Evolutionary conservation across 2,113 vertebrate genomes (phyloP).

Genomic region (Vireo altiloquus): DNA sequence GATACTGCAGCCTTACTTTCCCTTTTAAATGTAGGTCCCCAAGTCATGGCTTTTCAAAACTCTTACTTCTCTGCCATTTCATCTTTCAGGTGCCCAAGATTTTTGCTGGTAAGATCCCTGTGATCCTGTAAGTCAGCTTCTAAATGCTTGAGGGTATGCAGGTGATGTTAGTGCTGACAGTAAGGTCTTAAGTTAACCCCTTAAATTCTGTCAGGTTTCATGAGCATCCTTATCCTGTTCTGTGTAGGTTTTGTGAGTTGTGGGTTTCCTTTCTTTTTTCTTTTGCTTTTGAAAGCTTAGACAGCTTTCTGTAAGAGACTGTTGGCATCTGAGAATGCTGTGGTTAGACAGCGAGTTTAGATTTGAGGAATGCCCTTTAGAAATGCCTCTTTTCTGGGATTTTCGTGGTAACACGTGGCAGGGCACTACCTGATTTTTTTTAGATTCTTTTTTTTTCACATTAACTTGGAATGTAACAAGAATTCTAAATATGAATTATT

Average conservation of each 20-base stretch:
- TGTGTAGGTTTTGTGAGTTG: not conserved
- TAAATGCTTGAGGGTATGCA: not conserved
- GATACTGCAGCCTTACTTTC: not conserved
- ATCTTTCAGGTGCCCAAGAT: not conserved
- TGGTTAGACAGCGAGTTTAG: not conserved
- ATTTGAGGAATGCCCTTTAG: conserved; percentile 44
- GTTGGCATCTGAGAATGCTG: not conserved
- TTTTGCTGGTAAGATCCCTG: not conserved
- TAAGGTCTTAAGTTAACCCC: not conserved
- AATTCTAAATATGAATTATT: conserved; percentile 39
- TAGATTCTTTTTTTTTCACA: not conserved
- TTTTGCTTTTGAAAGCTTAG: not conserved
- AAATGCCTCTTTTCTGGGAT: not conserved
- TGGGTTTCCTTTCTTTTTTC: not conserved
- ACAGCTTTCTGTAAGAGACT: not conserved
- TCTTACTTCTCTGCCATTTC: not conserved
- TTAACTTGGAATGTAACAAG: not conserved
- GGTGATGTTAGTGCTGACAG: not conserved
- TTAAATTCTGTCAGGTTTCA: not conserved
- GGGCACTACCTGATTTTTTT: not conserved
- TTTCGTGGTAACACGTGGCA: not conserved
- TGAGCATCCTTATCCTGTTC: not conserved
- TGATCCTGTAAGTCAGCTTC: not conserved
- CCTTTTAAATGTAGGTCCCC: not conserved
- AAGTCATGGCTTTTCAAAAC: not conserved